Percentiles rank a stretch among this genome's conserved stretches.
Conservation (phyloP, 1,140 invertebrate genomes). For the Polypedilum vanderplanki region DNA sequence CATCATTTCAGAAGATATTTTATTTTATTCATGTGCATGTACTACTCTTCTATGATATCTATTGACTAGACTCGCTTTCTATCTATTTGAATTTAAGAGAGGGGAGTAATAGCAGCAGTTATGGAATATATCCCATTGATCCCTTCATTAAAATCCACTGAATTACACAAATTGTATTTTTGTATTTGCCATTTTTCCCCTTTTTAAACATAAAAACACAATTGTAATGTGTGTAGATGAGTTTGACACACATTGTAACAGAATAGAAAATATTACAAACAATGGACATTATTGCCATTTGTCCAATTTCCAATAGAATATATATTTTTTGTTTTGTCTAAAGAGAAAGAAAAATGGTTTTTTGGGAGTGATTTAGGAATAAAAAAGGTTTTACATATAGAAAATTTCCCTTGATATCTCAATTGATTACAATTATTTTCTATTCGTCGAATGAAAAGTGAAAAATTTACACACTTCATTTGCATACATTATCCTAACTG, state of each 20-base stretch:
- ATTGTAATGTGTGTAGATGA: too few species aligned
- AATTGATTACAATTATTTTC: slow-evolving; percentile 25
- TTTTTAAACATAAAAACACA: too few species aligned
- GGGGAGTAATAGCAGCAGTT: too few species aligned
- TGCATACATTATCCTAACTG: slow-evolving; percentile 13
- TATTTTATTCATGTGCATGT: slow-evolving; percentile 13
- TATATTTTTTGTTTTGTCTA: not conserved
- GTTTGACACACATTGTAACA: too few species aligned
- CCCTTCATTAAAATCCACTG: slow-evolving; percentile 17
- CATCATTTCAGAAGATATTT: slow-evolving; percentile 3
- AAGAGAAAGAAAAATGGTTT: not conserved
- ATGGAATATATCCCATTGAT: slow-evolving; percentile 8
- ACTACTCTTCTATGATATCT: not conserved
- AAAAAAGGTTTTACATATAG: not conserved
- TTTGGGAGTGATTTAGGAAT: slow-evolving; percentile 8
- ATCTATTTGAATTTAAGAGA: not conserved
- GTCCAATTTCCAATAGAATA: not conserved
- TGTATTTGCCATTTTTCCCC: not conserved
- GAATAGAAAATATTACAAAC: too few species aligned
- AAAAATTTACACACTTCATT: not conserved
- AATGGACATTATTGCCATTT: too few species aligned
- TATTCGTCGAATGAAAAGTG: not conserved
- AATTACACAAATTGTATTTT: slow-evolving; percentile 16
- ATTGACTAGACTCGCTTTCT: not conserved
- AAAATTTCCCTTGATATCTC: slow-evolving; percentile 20